Evolutionary conservation across 2,113 vertebrate genomes (phyloP), one percentile per base, ranked within the genome.

Genomic region (Trematomus loennbergii): DNA sequence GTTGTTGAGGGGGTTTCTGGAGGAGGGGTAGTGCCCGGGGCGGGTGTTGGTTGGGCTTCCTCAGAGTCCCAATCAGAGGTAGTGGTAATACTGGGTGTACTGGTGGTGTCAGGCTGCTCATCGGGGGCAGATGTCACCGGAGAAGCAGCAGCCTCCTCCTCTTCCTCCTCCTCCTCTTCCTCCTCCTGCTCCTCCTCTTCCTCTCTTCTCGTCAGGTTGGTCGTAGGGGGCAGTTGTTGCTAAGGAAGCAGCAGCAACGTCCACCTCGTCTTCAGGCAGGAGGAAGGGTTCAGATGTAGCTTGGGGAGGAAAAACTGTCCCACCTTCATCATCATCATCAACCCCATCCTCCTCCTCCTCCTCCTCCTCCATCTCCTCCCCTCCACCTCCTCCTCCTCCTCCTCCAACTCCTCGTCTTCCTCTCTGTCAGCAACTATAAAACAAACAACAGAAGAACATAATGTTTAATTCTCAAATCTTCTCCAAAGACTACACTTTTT

Each of bases 391-490:
- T 67, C 48, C 0, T 22, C 45, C 4, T 20, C 58, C 0, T 22
- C 22, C 1, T 43, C 58, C 0, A 74, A 79, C 0, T 29, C 77
- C 0, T 61, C 67, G 0, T 76, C 77, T 0, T 81, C 85, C 17
- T 12, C 29, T 0, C 8, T 46, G 15, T 89, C 88, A 0, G 68
- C n/a, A 65, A 82, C 86, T 88, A 6, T 4, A 62, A 40, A 75
- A 53, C 25, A 52, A 25, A 76, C 58, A 50, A 16, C 11, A 69
- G 12, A 20, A 46, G 11, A 46, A 49, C 67, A 52, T 12, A 0
- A 4, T 29, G 5, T 18, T 71, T 22, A 3, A 11, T 36, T 13
- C 10, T 22, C 40, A 33, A 25, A n/a, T 33, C 4, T 1, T 64
- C 20, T 62, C 3, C 15, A 29, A 29, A 29, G 3, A 29, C 29